phyloP scores from a whole-genome alignment of 2,797 vertebrate species.

The Pampus argenteus region DNA sequence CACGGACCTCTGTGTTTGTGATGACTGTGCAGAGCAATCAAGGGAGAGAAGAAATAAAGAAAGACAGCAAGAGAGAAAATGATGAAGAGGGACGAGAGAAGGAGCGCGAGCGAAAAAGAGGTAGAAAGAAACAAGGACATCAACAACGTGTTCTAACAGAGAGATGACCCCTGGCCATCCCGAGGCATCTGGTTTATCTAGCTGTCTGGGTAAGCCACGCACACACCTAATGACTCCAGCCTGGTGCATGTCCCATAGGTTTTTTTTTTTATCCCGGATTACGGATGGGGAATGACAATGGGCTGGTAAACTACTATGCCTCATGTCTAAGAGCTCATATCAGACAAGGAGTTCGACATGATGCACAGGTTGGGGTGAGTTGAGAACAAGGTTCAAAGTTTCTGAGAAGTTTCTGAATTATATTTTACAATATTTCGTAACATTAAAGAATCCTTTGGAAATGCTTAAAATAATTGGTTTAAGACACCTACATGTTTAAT shows the following conservation, averaged over 20 bases:
- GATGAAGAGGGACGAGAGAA: constrained; percentile 49
- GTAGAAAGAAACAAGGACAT: constrained; percentile 80
- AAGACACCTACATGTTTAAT: constrained; percentile 12
- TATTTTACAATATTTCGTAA: constrained; percentile 6
- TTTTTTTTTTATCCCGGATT: constrained; percentile 82
- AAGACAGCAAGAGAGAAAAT: constrained; percentile 30
- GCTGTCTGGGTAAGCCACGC: constrained; percentile 83
- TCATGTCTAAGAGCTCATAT: constrained; percentile 64
- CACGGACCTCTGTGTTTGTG: constrained; percentile 73
- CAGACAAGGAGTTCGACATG: constrained; percentile 59
- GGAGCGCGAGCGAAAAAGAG: constrained; percentile 44
- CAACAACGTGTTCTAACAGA: constrained; percentile 81
- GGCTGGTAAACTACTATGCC: constrained; percentile 69
- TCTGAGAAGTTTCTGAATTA: constrained; percentile 44
- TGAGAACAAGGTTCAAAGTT: constrained; percentile 61
- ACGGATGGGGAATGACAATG: constrained; percentile 81
- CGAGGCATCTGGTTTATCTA: constrained; percentile 86
- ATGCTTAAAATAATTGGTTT: constrained; percentile 11
- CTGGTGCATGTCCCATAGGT: constrained; percentile 76
- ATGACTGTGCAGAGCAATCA: constrained; percentile 79
- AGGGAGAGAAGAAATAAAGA: constrained; percentile 47
- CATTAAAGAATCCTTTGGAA: constrained; percentile 17
- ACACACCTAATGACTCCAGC: constrained; percentile 84
- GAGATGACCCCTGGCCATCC: constrained; percentile 87
- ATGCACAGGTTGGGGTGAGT: constrained; percentile 50